Base-by-base conservation (phyloP, 2,888 invertebrate genomes). In the Frankliniella intonsa region DNA sequence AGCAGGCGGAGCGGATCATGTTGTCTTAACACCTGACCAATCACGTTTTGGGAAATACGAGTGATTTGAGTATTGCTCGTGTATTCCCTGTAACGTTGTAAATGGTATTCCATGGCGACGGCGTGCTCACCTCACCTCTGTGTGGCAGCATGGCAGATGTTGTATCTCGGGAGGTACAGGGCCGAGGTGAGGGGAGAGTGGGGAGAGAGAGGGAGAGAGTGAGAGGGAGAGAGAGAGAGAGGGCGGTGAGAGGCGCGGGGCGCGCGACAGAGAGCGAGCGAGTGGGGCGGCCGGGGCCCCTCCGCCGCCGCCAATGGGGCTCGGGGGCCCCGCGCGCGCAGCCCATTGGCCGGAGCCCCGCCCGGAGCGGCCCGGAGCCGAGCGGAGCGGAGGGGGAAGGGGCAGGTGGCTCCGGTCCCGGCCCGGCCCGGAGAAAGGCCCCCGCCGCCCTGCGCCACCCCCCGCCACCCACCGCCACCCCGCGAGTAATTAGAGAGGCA, bases 281-380 rank as follows among this genome's bases (percentile, higher is more conserved):
- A 38, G 38, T 38, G 38, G 38, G 38, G 38, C 19, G 55, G 55
- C 12, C 14, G 55, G 55, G 17, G 69, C 69, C 69, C 22, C 69
- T 10, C 19, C 62, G 19, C 14, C 69, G 8, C 69, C 25, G 69
- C 69, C 69, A 76, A 76, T 76, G 69, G 69, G 69, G 69, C 69
- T 76, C 69, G 69, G 69, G 69, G 69, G 69, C 69, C 25, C 22
- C 11, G 69, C 69, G 69, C 22, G 25, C 69, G 8, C 69, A 22
- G 69, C 69, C 69, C 25, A 76, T 76, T 76, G 69, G 69, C 69
- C 25, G 25, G 69, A 25, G 69, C 25, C 69, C 69, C 11, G 69
- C 25, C 69, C 69, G 69, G 69, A 76, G 69, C 69, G 11, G 69
- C 25, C 69, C 69, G 69, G 69, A 69, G 69, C 22, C 22, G 25